These are phyloP conservation scores for Heliconius charithonia DNA, from an alignment of 2,888 invertebrate genomes.

Conservation along the genomic window DNA sequence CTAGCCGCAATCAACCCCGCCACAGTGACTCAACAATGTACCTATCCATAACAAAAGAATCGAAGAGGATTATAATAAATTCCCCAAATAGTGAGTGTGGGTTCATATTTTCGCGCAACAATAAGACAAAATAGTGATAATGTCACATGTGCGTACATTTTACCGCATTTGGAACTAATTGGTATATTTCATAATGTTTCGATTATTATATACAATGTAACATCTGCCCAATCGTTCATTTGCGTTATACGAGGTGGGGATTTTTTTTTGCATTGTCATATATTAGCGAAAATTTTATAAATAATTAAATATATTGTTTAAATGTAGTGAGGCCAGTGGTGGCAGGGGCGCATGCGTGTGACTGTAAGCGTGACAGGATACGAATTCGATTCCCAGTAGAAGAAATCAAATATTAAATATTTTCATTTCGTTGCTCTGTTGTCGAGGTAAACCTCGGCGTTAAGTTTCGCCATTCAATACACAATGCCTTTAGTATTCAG, in stretches of 20 bases:
- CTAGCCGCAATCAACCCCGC: conserved; percentile 61
- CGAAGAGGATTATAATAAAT: conserved; percentile 80
- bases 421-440: too few relatives aligned
- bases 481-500: too few relatives aligned
- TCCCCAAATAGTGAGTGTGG: conserved; percentile 82
- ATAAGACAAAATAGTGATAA: conserved; percentile 81
- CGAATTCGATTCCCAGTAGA: too few relatives aligned
- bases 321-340: too few relatives aligned
- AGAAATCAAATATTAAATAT: too few relatives aligned
- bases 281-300: too few relatives aligned
- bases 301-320: too few relatives aligned
- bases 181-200: conserved; percentile 75
- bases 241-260: neutral
- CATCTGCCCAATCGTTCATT: conserved; percentile 64
- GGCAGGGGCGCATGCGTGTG: too few relatives aligned
- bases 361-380: too few relatives aligned
- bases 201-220: conserved; percentile 73
- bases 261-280: neutral
- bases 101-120: conserved; percentile 79
- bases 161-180: conserved; percentile 82
- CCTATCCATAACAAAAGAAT: conserved; percentile 68
- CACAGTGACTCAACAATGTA: conserved; percentile 59
- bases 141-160: conserved; percentile 79
- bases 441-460: too few relatives aligned
- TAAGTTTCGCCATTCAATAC: too few relatives aligned